Percentiles rank a stretch among this genome's conserved stretches.
Evolutionary conservation across 2,797 vertebrate species (phyloP).

Genomic region (Miopithecus talapoin): DNA sequence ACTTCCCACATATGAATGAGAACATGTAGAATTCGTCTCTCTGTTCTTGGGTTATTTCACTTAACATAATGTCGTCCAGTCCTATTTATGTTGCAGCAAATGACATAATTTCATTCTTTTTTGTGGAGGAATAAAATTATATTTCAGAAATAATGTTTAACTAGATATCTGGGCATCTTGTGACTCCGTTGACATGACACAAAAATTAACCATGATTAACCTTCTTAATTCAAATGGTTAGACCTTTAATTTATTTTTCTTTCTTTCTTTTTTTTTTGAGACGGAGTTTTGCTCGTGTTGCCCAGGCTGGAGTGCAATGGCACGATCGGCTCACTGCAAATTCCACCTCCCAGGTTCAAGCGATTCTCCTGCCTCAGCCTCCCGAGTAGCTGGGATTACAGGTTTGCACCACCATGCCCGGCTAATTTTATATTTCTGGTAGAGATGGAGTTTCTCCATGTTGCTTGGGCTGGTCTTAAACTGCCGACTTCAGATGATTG

Average conservation of each 20-base stretch:
- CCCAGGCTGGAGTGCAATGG: too few species aligned
- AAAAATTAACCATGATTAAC: background rate
- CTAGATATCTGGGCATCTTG: background rate
- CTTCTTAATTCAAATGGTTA: background rate
- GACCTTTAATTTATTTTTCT: background rate
- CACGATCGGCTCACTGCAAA: too few species aligned
- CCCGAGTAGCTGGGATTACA: too few species aligned
- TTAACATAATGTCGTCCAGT: background rate
- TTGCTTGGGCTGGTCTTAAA: too few species aligned
- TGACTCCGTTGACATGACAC: background rate
- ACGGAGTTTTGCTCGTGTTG: too few species aligned
- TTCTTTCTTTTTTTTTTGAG: background rate
- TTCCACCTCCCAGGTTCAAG: too few species aligned
- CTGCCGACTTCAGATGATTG: too few species aligned
- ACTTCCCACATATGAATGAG: background rate
- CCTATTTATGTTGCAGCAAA: background rate
- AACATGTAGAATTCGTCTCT: background rate
- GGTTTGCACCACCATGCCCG: too few species aligned
- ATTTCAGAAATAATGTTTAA: background rate
- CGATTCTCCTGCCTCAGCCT: too few species aligned
- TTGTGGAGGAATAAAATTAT: background rate
- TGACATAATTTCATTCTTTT: background rate
- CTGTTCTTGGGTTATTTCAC: background rate
- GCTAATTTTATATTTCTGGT: too few species aligned
- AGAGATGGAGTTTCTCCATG: too few species aligned